Conservation (phyloP, 2,888 invertebrate genomes). For the Amphipoea lucens region DNA sequence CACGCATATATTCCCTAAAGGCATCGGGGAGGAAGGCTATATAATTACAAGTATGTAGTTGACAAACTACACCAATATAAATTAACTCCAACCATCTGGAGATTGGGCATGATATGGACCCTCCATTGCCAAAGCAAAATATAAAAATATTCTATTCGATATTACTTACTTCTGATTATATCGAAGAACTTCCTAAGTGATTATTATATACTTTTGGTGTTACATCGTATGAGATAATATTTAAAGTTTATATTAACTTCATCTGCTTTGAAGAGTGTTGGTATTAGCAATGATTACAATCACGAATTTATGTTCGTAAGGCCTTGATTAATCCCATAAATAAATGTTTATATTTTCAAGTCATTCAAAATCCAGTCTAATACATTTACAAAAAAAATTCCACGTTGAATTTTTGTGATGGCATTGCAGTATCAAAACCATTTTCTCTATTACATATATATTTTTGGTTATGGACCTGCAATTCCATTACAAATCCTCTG, state of each 20-base stretch:
- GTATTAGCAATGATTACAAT: not conserved
- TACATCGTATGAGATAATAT: not conserved
- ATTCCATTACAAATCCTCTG: not conserved
- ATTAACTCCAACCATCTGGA: not conserved
- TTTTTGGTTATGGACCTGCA: not conserved
- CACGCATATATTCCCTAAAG: not conserved
- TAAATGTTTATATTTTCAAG: no score
- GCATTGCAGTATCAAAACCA: not conserved
- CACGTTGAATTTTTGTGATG: not conserved
- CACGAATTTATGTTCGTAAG: slow-evolving; percentile 7
- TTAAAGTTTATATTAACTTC: not conserved
- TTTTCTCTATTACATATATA: not conserved
- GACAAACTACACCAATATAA: not conserved
- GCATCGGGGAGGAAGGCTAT: not conserved
- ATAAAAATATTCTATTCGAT: not conserved
- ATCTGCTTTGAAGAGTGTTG: not conserved
- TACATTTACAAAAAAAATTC: no score
- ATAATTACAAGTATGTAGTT: not conserved
- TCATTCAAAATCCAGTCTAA: not conserved
- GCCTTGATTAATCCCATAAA: no score
- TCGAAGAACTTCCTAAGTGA: not conserved
- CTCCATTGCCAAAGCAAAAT: not conserved
- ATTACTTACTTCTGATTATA: not conserved
- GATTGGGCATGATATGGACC: not conserved
- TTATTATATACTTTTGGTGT: not conserved